Base-by-base conservation (phyloP, 2,113 vertebrate genomes). In the Propithecus coquereli region DNA sequence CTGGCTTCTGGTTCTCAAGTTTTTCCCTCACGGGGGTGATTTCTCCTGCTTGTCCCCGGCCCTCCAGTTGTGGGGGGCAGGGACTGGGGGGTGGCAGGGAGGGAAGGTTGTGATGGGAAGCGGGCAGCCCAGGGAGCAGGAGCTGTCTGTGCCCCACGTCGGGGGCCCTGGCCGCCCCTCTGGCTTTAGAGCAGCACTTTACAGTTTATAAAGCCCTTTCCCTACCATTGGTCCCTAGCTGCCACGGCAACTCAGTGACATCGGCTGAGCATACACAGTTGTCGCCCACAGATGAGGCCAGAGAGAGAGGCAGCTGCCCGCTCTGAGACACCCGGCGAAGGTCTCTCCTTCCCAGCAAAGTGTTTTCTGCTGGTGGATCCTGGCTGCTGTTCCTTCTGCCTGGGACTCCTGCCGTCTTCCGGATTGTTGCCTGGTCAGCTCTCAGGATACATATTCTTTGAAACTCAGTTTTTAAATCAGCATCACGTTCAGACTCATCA, bases 41-140 rank as follows among this genome's bases (percentile, higher is more conserved):
- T 50, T 74, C 83, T 82, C 52, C 52, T 7, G 13, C 6, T 22
- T 70, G 61, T 59, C 12, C 5, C 7, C 14, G 2, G 8, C 6
- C 22, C 37, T 81, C 40, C 30, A 25, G 11, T 13, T 45, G 76
- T 25, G 57, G 45, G 45, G 52, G 70, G 14, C 2, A 27, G 52
- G 25, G 37, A 4, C 10, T 20, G 45, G 57, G 8, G 8, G 66
- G 30, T 37, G 13, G 32, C 57, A 13, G 45, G 37, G 50, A 88
- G 57, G 45, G 47, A 10, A 32, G 47, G 32, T 5, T 13, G 37
- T 34, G 18, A 10, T 3, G 34, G 84, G 84, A 73, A 34, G 14
- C 20, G 9, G 43, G 34, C 5, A 0, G 0, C 34, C 34, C 23
- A 57, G 20, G 3, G 71, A 2, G 59, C 18, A 30, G 37, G 30